phyloP scores from a whole-genome alignment of 2,113 vertebrate genomes.

The Sander vitreus region DNA sequence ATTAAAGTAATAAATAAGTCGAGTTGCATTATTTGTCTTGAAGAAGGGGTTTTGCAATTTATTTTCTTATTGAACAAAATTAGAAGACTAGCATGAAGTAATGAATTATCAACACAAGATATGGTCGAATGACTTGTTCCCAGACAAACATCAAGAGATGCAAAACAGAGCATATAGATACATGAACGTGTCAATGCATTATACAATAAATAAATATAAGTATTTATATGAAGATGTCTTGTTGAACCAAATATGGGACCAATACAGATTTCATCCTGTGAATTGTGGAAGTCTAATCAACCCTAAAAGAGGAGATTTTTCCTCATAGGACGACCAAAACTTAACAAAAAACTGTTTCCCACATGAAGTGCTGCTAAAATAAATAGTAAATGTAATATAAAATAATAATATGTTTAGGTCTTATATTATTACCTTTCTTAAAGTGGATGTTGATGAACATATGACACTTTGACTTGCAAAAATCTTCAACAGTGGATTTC shows the following conservation, averaged over 20 bases:
- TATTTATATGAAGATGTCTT: neutral
- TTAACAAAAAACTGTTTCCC: neutral
- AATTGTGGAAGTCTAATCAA: neutral
- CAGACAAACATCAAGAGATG: neutral
- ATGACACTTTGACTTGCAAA: neutral
- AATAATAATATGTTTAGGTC: neutral
- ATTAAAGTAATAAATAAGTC: conserved; percentile 12
- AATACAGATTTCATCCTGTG: no score
- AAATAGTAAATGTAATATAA: no score
- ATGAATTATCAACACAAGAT: conserved; percentile 1
- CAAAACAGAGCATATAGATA: neutral
- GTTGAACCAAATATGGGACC: neutral
- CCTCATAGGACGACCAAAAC: neutral
- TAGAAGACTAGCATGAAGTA: neutral
- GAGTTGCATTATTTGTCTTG: conserved; percentile 3
- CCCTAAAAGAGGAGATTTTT: neutral
- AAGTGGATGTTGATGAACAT: neutral
- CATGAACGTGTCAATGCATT: neutral
- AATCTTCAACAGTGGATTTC: neutral
- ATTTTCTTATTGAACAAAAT: conserved; percentile 14
- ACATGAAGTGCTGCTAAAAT: neutral
- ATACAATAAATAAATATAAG: neutral
- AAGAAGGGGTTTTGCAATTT: neutral
- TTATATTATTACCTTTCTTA: neutral
- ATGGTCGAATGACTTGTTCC: neutral